Evolutionary conservation across 2,888 invertebrate genomes (phyloP).

Genomic region (Aplocera efformata): DNA sequence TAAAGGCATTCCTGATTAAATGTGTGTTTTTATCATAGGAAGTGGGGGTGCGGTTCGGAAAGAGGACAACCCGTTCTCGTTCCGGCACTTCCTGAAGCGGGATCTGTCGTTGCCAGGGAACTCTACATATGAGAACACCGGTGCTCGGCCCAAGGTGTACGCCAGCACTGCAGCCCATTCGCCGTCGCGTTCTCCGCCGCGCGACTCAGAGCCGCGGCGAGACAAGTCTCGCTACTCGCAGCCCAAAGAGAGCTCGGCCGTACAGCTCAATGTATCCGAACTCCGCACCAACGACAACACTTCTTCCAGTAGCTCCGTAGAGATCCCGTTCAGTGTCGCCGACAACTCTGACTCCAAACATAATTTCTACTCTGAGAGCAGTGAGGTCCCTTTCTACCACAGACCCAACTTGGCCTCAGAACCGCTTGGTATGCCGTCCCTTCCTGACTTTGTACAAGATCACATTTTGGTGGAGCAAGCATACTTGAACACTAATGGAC

Average conservation of each 20-base stretch:
- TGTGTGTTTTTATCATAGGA: constrained; percentile 57
- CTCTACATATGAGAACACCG: constrained; percentile 83
- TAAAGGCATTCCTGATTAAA: constrained; percentile 51
- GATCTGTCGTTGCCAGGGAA: constrained; percentile 78
- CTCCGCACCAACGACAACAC: constrained; percentile 49
- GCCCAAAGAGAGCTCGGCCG: constrained; percentile 32
- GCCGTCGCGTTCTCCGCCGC: constrained; percentile 70
- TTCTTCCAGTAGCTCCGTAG: constrained; percentile 69
- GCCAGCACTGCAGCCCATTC: constrained; percentile 74
- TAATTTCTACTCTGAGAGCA: constrained; percentile 67
- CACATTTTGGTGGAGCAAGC: constrained; percentile 91
- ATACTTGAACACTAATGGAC: constrained; percentile 80
- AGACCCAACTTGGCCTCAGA: constrained; percentile 69
- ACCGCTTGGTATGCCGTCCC: constrained; percentile 80
- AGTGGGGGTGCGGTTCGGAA: constrained; percentile 72
- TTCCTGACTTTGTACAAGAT: constrained; percentile 94
- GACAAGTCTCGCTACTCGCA: constrained; percentile 57
- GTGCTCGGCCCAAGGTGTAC: constrained; percentile 89
- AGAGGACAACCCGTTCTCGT: constrained; percentile 91
- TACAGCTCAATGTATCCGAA: too few relatives aligned
- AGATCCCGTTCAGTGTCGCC: constrained; percentile 71
- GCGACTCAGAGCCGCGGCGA: constrained; percentile 54
- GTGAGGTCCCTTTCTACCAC: constrained; percentile 64
- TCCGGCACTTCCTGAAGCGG: constrained; percentile 90
- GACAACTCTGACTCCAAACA: constrained; percentile 74